Base-by-base conservation (phyloP, 1,140 invertebrate species). In the Ceratina australensis region DNA sequence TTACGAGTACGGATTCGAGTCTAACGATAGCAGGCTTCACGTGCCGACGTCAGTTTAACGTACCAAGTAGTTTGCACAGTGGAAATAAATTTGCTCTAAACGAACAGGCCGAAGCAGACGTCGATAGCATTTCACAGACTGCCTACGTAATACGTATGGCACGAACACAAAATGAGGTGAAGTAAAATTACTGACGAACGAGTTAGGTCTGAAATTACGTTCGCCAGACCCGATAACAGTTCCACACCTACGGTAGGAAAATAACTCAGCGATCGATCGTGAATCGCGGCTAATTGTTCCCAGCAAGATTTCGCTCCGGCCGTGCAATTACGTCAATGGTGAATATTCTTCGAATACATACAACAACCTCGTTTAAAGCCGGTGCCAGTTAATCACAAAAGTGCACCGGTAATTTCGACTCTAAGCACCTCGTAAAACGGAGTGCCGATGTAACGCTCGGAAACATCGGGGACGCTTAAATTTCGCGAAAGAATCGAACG, bases 181-280 rank as follows among this genome's bases (percentile, higher is more conserved):
- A 54, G 24, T n/a, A n/a, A 66, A 66, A 26, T 74, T 74, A 24
- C 71, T 26, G 8, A 8, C 8, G 67, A 24, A 47, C 20, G 50
- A 47, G 52, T 15, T 15, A 12, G n/a, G 10, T 10, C 24, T 18
- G 20, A 18, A 65, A 52, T 66, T 56, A 56, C 26, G 50, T 74
- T 56, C 26, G 50, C 50, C 10, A 13, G 16, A 42, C n/a, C 22
- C 50, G 60, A 56, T 66, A 66, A 47, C 28, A n/a, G 33, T 22
- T 71, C 67, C 67, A 26, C 72, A 22, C 61, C 72, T 56, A 65
- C 49, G n/a, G 13, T 22, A 65, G 28, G 61, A 65, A 74, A 74
- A 65, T 74, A 74, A 74, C 52, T 47, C 22, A 1, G 7, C 16
- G 52, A 49, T 74, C 72, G 61, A 74, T 74, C 72, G 33, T 65